Base-by-base conservation (phyloP, 1,140 invertebrate species). In the Heliconius hermathena region DNA sequence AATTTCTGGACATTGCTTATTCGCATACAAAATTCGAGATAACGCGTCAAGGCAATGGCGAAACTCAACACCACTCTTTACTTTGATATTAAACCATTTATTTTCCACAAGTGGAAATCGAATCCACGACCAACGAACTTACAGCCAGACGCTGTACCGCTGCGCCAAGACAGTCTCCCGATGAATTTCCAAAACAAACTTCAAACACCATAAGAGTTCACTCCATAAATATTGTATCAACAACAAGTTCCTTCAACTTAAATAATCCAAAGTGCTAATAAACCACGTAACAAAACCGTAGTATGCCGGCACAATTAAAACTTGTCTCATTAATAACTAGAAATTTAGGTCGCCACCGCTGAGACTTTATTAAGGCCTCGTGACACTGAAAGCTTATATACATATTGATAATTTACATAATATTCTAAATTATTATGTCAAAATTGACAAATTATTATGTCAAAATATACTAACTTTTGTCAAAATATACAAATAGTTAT, bases 301-400 rank as follows among this genome's bases (percentile, higher is more conserved):
- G n/a, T 79, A 74, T 78, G 76, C 79, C 78, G 60, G 73, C 79
- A 88, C 86, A 88, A 88, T 88, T 88, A 88, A 88, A 88, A 88
- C 86, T 88, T 88, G 83, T 83, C 86, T 88, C 86, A 88, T 88
- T 88, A 88, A 88, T 88, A 87, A 85, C 82, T 79, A 76, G 80
- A 83, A 81, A 86, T 85, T 84, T 85, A 84, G 86, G 86, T 85
- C 82, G 81, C 36, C 75, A 83, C 79, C 81, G 66, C 75, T 49
- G 81, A 81, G 72, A 80, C 81, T 85, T 78, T 57, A 54, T 77
- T 82, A 73, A 85, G 81, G 84, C 49, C 54, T 16, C 38, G 57
- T 41, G 73, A 80, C 78, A 80, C 66, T 80, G 36, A 57, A 76
- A 36, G 52, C 74, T 73, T 41, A 49, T 73, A 26, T 22, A 33